A percentile compares a stretch with the other conserved stretches of the same genome.
Conservation (phyloP, 2,113 vertebrate species). For the Mustelus asterias region DNA sequence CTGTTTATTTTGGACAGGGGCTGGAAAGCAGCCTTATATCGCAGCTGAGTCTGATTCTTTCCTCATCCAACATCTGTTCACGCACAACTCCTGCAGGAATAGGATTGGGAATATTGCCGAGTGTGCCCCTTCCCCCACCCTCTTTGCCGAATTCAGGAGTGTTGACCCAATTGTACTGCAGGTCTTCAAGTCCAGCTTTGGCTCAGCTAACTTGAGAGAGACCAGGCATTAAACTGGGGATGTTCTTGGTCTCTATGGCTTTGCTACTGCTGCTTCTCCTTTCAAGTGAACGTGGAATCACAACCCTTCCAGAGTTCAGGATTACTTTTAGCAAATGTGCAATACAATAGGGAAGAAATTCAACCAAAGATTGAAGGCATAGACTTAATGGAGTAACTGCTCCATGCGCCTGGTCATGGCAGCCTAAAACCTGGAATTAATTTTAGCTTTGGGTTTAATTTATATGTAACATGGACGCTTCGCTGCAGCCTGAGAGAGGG, state of each 20-base stretch:
- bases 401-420: not conserved
- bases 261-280: not conserved
- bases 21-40: not conserved
- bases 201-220: not conserved
- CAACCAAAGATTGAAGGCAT: not conserved
- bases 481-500: not conserved
- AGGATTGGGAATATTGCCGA: not conserved
- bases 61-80: not conserved
- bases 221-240: not conserved
- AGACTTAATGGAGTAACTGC: no score
- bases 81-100: not conserved
- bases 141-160: not conserved
- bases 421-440: not conserved
- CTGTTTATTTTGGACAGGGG: not conserved
- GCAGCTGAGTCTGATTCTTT: not conserved
- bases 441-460: not conserved
- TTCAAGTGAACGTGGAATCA: not conserved
- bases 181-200: not conserved
- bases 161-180: not conserved
- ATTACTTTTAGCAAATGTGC: not conserved
- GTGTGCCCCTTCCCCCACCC: not conserved
- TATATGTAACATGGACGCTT: no score
- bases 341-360: not conserved
- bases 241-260: not conserved
- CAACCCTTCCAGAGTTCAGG: no score